Evolutionary conservation across 53 echinoderm and acorn worm species (phyloP).

Genomic region (Astropecten irregularis): DNA sequence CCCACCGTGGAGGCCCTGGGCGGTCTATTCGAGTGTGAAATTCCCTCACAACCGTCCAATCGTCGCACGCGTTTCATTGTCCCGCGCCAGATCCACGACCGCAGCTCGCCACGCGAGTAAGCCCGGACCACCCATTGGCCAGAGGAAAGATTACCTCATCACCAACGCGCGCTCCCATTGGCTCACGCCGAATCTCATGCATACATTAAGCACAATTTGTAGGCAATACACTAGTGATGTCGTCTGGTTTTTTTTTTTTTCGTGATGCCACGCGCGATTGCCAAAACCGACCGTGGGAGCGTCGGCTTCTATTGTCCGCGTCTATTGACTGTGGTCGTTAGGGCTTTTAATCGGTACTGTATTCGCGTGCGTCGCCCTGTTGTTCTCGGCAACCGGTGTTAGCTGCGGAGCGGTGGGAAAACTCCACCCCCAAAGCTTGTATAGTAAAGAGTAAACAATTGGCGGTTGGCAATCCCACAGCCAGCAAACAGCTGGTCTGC

Average conservation of each 20-base stretch:
- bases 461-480: constrained; percentile 17
- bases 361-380: constrained; percentile 37
- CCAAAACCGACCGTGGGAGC: constrained; percentile 47
- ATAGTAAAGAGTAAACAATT: constrained; percentile 46
- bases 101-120: constrained; percentile 48
- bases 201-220: neutral
- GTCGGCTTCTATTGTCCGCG: constrained; percentile 37
- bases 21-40: constrained; percentile 49
- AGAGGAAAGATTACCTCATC: constrained; percentile 1
- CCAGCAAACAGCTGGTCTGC: constrained; percentile 28
- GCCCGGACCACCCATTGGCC: constrained; percentile 36
- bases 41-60: constrained; percentile 60
- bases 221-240: constrained; percentile 33
- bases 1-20: neutral
- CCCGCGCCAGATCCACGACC: neutral
- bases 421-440: constrained; percentile 49
- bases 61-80: constrained; percentile 68
- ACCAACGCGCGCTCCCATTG: neutral
- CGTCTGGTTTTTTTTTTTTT: too few relatives aligned
- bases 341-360: constrained; percentile 42
- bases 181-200: neutral
- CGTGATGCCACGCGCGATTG: too few relatives aligned
- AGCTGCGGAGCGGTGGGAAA: constrained; percentile 55
- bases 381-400: constrained; percentile 45
- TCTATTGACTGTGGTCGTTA: constrained; percentile 62